Evolutionary conservation across 2,797 vertebrate genomes (phyloP).

Genomic region (Antrozous pallidus): DNA sequence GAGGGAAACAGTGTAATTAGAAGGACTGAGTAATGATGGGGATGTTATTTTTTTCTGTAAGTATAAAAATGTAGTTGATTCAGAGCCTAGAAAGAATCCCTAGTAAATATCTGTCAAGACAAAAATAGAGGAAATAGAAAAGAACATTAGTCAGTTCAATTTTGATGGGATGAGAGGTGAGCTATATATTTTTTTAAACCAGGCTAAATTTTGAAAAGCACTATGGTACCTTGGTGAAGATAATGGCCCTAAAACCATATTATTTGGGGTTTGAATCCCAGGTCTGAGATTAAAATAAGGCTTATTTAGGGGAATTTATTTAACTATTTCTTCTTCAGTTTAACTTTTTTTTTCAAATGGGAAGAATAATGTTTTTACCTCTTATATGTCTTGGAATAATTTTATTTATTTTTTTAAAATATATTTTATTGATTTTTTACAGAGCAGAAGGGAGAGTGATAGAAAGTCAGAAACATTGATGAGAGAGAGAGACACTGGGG

Average conservation of each 20-base stretch:
- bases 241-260: not conserved
- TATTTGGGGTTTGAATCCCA: not conserved
- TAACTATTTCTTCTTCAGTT: not conserved
- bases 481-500: no score
- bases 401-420: no score
- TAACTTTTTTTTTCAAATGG: not conserved
- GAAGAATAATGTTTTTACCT: not conserved
- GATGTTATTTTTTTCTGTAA: not conserved
- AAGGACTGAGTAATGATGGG: not conserved
- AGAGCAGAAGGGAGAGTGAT: no score
- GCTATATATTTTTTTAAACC: not conserved
- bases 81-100: not conserved
- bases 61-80: not conserved
- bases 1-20: not conserved
- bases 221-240: not conserved
- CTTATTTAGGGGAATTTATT: not conserved
- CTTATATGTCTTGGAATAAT: not conserved
- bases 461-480: no score
- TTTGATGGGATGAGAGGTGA: not conserved
- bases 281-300: not conserved
- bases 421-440: no score
- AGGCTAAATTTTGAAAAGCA: not conserved
- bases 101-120: not conserved
- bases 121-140: not conserved
- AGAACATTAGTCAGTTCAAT: not conserved